Base-by-base conservation (phyloP, 1,140 invertebrate genomes). In the Doryteuthis pealeii region DNA sequence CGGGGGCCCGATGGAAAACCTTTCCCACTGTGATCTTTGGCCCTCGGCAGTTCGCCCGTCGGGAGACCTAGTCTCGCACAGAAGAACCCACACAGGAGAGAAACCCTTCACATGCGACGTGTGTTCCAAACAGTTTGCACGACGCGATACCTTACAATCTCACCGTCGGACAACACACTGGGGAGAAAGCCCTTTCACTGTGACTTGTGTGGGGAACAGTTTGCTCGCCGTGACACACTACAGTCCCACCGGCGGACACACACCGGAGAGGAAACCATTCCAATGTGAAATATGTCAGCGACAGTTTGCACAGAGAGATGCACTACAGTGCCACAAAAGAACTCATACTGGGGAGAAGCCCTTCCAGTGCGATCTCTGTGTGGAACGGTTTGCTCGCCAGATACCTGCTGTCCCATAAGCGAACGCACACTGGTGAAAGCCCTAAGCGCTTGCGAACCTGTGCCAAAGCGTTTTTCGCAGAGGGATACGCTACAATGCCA, bases 391-490 rank as follows among this genome's bases (percentile, higher is more conserved):
- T 80, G 92, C 92, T 79, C 89, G 92, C 43, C 90, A 87, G 93
- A 93, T 83, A 91, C 62, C 86, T 94, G 1, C 90, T 91, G 49
- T 88, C 92, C 15, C 92, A 94, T 84, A 90, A 91, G 87, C 85
- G 92, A 33, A 91, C 92, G 70, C 93, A 94, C 80, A 98, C 96
- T 0, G 97, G 97, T 0, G 96, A 98, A 89, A 99, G 98, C 85
- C 97, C 97, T 0, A 99, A 97, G 89, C 94, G 94, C 0, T n/a
- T 99, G 97, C 89, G 94, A n/a, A 94, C 15, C 94, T 98, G 83
- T 99, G 97, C 94, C 94, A 40, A 99, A 99, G 86, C 91, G 93
- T 71, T 99, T 99, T 90, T 97, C 95, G 1, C 90, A 96, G 30
- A 96, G 96, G 0, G 97, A 95, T 88, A 94, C 96, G 0, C 91